A percentile compares a stretch with the other conserved stretches of the same genome.
phyloP scores from a whole-genome alignment of 2,888 invertebrate species.

The Caenorhabditis sp. region DNA sequence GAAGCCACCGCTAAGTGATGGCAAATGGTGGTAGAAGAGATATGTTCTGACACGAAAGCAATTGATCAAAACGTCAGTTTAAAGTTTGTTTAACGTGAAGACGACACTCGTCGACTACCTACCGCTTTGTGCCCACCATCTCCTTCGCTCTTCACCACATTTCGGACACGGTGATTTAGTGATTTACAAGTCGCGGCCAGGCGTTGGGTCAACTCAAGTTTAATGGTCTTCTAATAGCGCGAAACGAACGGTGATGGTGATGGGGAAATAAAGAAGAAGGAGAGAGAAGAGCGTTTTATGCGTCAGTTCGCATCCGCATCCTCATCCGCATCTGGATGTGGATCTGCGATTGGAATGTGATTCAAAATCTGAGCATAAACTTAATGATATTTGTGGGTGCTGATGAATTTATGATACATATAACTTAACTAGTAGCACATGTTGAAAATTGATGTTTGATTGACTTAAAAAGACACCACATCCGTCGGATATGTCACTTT shows the following conservation, averaged over 20 bases:
- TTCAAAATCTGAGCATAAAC: conserved; percentile 48
- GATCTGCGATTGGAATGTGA: conserved; percentile 22
- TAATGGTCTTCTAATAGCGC: conserved; percentile 49
- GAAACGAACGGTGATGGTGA: conserved; percentile 18
- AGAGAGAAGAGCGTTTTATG: conserved; percentile 36
- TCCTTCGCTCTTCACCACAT: conserved; percentile 20
- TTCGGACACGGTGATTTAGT: conserved; percentile 61
- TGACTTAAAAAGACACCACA: conserved; percentile 35
- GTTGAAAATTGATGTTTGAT: conserved; percentile 49
- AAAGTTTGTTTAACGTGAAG: conserved; percentile 74
- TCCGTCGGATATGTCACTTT: conserved; percentile 25
- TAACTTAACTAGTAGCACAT: conserved; percentile 52
- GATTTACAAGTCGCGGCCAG: conserved; percentile 57
- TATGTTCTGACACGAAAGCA: conserved; percentile 67
- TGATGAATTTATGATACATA: conserved; percentile 60
- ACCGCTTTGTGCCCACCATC: conserved; percentile 41
- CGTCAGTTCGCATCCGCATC: conserved; percentile 43
- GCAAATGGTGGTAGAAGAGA: no score
- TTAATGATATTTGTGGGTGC: conserved; percentile 44
- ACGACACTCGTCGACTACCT: conserved; percentile 32
- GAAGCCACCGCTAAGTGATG: conserved; percentile 56
- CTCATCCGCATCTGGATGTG: no score
- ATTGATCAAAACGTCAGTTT: conserved; percentile 75
- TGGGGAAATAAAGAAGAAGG: no score
- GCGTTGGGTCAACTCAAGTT: conserved; percentile 56